A percentile compares a stretch with the other conserved stretches of the same genome.
Conservation (phyloP, 2,797 vertebrate species). For the Todus mexicanus region DNA sequence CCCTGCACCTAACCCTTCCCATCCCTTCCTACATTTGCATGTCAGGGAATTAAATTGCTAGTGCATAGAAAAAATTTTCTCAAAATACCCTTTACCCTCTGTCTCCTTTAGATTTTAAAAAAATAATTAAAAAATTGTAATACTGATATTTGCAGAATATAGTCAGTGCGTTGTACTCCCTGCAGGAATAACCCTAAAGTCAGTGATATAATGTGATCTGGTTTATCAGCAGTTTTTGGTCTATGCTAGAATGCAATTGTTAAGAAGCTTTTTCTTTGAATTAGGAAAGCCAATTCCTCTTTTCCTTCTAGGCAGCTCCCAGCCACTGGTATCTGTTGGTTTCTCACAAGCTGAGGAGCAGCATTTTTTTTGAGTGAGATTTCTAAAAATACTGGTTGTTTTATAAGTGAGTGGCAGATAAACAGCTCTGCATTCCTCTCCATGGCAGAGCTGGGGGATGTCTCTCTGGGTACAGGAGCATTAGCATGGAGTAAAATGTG, state of each 20-base stretch:
- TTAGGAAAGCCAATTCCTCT: not conserved
- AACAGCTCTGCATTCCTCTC: not conserved
- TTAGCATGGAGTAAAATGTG: too few species aligned
- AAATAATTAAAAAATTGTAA: too few species aligned
- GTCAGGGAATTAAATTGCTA: not conserved
- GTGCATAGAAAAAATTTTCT: not conserved
- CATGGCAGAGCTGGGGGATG: not conserved
- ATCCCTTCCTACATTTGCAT: not conserved
- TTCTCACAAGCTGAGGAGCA: not conserved
- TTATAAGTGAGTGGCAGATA: not conserved
- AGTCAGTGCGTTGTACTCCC: not conserved
- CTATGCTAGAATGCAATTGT: not conserved
- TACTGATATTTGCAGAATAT: not conserved
- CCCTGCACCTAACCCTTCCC: not conserved
- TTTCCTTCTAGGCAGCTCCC: not conserved
- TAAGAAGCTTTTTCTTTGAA: not conserved
- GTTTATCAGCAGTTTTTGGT: not conserved
- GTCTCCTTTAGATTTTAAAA: not conserved
- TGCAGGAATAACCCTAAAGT: not conserved
- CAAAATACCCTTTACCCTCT: not conserved
- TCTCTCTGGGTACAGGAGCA: not conserved
- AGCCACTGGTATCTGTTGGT: not conserved
- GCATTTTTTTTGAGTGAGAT: not conserved
- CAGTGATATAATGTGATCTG: not conserved
- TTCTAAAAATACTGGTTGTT: not conserved